Evolutionary conservation across 2,113 vertebrate species (phyloP).

Genomic region (Mus musculus): DNA sequence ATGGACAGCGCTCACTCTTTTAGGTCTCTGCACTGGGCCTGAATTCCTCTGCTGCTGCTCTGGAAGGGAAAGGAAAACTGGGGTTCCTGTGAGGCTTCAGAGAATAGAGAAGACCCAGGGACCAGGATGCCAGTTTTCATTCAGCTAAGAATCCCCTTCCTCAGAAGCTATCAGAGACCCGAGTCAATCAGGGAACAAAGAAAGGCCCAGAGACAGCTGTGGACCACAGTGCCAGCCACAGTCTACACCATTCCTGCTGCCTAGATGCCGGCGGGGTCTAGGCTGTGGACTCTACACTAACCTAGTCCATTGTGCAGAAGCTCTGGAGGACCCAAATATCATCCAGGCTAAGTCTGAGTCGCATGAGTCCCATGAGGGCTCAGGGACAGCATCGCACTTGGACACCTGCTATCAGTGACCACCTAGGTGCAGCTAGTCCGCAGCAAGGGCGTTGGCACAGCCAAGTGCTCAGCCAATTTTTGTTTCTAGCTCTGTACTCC

Average conservation of each 20-base stretch:
- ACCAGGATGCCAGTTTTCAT: background rate
- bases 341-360: background rate
- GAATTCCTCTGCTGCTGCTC: background rate
- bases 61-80: background rate
- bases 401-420: background rate
- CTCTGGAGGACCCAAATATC: background rate
- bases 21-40: background rate
- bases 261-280: background rate
- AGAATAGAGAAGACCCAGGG: background rate
- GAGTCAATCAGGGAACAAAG: background rate
- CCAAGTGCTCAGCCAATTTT: background rate
- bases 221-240: background rate
- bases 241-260: background rate
- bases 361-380: background rate
- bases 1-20: background rate
- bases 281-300: background rate
- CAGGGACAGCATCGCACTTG: background rate
- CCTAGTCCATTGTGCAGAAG: background rate
- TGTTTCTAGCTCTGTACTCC: constrained; percentile 58
- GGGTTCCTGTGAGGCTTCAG: background rate
- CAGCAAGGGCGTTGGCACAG: background rate
- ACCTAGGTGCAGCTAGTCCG: background rate
- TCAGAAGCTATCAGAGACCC: background rate
- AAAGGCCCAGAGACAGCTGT: background rate
- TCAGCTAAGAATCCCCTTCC: background rate